phyloP scores from a whole-genome alignment of 2,797 vertebrate species.

The Sebastiscus albofasciatus region DNA sequence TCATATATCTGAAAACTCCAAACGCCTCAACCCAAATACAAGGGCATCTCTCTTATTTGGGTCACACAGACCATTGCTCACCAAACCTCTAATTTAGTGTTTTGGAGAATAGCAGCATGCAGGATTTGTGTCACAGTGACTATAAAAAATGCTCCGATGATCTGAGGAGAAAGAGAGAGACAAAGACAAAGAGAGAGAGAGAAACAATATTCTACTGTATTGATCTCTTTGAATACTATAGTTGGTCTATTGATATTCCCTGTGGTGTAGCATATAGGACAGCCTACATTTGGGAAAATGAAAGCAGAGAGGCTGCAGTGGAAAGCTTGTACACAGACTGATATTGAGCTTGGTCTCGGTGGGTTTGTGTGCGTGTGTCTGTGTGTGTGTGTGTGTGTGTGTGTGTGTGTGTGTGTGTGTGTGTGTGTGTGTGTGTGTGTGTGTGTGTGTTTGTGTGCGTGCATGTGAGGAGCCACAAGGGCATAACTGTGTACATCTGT shows the following conservation, averaged over 20 bases:
- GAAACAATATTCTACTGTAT: conserved; percentile 70
- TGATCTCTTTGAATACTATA: conserved; percentile 78
- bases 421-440: not conserved
- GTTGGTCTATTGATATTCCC: conserved; percentile 77
- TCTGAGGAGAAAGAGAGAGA: conserved; percentile 55
- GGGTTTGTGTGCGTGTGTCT: conserved; percentile 15
- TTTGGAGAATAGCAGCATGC: conserved; percentile 42
- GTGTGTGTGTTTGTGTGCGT: not conserved
- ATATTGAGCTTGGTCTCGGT: conserved; percentile 65
- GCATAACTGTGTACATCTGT: conserved; percentile 6
- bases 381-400: conserved; percentile 6
- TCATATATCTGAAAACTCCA: conserved; percentile 31
- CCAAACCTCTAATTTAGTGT: conserved; percentile 59
- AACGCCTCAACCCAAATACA: conserved; percentile 30
- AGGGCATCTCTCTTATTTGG: conserved; percentile 58
- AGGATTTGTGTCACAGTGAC: conserved; percentile 64
- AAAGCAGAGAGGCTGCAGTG: conserved; percentile 60
- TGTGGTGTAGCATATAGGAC: conserved; percentile 68
- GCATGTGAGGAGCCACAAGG: conserved; percentile 1
- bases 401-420: not conserved
- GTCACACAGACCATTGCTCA: conserved; percentile 62
- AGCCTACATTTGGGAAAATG: conserved; percentile 65
- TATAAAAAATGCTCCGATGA: conserved; percentile 53
- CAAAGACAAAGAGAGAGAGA: conserved; percentile 37
- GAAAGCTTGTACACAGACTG: conserved; percentile 54